phyloP scores from a whole-genome alignment of 2,797 vertebrate species.

The Eulemur albifrons region DNA sequence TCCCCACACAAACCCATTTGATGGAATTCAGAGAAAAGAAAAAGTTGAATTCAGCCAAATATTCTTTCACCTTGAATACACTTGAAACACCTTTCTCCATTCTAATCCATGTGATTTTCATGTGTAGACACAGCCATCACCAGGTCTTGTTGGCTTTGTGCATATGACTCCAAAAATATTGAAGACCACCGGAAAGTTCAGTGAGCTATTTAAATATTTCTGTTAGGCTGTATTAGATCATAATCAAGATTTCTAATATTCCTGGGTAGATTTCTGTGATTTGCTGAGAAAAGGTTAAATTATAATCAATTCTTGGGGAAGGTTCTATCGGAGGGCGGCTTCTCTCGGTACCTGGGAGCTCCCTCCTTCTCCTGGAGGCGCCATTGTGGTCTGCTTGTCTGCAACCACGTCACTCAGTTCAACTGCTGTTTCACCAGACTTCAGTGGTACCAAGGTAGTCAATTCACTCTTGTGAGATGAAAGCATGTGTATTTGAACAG shows the following conservation, averaged over 20 bases:
- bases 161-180: neutral
- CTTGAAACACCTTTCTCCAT: neutral
- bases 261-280: neutral
- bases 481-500: neutral
- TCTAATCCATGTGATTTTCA: neutral
- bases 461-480: neutral
- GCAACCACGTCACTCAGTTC: neutral
- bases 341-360: neutral
- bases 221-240: neutral
- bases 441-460: neutral
- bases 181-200: neutral
- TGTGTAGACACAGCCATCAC: neutral
- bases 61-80: neutral
- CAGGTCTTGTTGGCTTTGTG: neutral
- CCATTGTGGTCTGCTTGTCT: neutral
- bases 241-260: neutral
- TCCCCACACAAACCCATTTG: neutral
- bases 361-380: neutral
- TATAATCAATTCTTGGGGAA: neutral
- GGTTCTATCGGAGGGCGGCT: neutral
- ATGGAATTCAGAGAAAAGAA: neutral
- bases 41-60: neutral
- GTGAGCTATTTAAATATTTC: neutral
- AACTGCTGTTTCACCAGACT: neutral
- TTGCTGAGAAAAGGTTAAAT: conserved; percentile 11